These are phyloP conservation scores for Sebastes goodei DNA, from an alignment of 2,797 vertebrate genomes.

Conservation along the genomic window DNA sequence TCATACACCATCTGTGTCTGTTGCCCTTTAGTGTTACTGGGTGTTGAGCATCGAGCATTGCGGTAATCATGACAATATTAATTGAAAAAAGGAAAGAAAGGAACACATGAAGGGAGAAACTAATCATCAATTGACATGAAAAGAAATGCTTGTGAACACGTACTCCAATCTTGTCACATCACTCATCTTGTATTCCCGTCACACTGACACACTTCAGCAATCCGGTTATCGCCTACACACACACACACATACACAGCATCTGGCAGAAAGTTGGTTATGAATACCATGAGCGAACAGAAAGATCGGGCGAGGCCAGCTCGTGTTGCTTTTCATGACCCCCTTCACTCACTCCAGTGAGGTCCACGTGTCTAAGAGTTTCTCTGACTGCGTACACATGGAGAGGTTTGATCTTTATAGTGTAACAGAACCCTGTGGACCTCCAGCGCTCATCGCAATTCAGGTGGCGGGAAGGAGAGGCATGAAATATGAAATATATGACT, in stretches of 20 bases:
- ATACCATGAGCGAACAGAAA: neutral
- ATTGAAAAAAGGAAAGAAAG: neutral
- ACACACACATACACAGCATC: neutral
- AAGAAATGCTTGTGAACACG: neutral
- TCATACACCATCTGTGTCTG: neutral
- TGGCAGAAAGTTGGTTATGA: neutral
- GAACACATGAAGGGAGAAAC: neutral
- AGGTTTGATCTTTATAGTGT: constrained; percentile 53
- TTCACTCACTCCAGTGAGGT: constrained; percentile 13
- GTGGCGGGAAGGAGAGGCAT: constrained; percentile 32
- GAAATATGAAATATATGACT: constrained; percentile 67
- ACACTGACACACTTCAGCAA: neutral
- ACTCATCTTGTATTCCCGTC: neutral
- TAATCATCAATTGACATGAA: neutral
- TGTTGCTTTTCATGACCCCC: constrained; percentile 1
- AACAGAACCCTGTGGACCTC: constrained; percentile 42
- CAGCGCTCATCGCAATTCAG: constrained; percentile 50
- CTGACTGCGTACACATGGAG: constrained; percentile 7
- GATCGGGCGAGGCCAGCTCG: neutral
- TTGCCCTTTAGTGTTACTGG: neutral
- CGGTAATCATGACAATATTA: neutral
- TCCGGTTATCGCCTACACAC: neutral
- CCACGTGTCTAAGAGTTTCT: constrained; percentile 9
- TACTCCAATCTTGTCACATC: neutral
- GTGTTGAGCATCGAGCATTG: neutral